These are phyloP conservation scores for Physella acuta DNA, from an alignment of 1,140 invertebrate species.

Conservation along the genomic window DNA sequence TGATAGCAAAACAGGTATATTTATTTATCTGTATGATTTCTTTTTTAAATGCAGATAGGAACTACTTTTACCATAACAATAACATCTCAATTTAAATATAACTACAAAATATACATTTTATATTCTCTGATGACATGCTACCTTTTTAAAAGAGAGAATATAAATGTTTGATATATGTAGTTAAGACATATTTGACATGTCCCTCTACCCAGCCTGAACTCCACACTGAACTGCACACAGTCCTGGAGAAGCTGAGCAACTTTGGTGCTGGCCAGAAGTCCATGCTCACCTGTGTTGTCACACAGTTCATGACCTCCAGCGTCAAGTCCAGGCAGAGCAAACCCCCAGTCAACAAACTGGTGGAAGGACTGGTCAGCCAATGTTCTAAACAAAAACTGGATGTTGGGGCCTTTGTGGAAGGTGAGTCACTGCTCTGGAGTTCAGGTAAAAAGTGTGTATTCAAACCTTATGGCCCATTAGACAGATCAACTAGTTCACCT, in stretches of 20 bases:
- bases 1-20: slow-evolving; percentile 51
- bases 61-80: too few species aligned
- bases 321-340: background rate
- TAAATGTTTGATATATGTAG: too few species aligned
- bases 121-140: too few species aligned
- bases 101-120: too few species aligned
- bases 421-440: background rate
- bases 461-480: too few species aligned
- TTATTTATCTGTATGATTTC: too few species aligned
- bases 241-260: slow-evolving; percentile 18
- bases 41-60: too few species aligned
- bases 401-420: slow-evolving; percentile 4
- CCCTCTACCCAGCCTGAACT: slow-evolving; percentile 21
- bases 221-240: background rate
- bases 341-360: background rate
- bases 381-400: background rate
- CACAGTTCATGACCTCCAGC: slow-evolving; percentile 18
- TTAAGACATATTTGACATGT: background rate
- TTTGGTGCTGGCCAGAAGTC: slow-evolving; percentile 17
- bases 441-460: background rate
- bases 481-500: too few species aligned
- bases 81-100: too few species aligned
- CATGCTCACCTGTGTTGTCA: slow-evolving; percentile 14
- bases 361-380: slow-evolving; percentile 3
- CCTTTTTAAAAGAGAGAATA: too few species aligned